Conservation (phyloP, 1,140 invertebrate species). For the Drosophila gunungcola region DNA sequence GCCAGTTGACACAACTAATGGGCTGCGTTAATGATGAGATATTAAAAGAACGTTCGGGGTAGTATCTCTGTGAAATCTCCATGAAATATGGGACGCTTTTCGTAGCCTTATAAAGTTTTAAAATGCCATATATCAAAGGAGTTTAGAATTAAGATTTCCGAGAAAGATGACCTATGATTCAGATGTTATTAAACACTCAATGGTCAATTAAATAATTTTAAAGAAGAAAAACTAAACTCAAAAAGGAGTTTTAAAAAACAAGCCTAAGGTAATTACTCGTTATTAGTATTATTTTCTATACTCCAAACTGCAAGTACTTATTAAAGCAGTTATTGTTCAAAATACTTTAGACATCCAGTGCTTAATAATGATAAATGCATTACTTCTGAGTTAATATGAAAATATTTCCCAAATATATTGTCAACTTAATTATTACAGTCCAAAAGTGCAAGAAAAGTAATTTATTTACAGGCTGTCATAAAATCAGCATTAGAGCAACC, state of each 20-base stretch:
- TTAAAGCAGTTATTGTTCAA: no score
- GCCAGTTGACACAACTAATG: slow-evolving; percentile 48
- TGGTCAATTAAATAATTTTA: background rate
- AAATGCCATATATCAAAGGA: background rate
- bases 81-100: slow-evolving; percentile 19
- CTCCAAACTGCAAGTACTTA: no score
- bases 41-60: slow-evolving; percentile 20
- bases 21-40: slow-evolving; percentile 48
- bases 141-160: background rate
- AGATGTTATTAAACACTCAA: background rate
- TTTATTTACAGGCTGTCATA: background rate
- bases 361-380: slow-evolving; percentile 4
- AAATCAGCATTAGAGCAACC: slow-evolving; percentile 4
- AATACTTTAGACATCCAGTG: no score
- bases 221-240: no score
- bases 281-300: no score
- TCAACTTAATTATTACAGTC: background rate
- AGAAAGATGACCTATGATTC: background rate
- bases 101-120: background rate
- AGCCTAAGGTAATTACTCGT: no score
- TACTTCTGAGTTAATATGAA: background rate
- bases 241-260: no score
- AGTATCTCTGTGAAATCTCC: slow-evolving; percentile 19
- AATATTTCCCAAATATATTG: background rate
- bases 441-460: background rate